These are phyloP conservation scores for Zoanthus sansibaricus DNA, from an alignment of 92 coral and sea anemone species.

Conservation along the genomic window DNA sequence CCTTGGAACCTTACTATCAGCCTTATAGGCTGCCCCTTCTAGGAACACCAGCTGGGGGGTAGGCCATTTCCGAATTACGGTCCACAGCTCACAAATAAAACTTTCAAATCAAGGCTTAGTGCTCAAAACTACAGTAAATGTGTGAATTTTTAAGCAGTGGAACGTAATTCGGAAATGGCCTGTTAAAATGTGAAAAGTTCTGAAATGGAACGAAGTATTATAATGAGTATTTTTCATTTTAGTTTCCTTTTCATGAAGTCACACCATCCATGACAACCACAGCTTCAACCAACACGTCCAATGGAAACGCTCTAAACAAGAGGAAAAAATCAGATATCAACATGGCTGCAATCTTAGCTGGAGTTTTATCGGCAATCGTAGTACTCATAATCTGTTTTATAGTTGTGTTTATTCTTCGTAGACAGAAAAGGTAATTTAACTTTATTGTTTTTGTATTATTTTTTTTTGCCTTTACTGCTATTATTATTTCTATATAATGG, in stretches of 20 bases:
- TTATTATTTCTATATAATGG: no score
- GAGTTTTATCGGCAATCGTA: neutral
- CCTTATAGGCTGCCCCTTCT: no score
- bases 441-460: no score
- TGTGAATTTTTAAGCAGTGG: no score
- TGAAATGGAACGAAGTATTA: neutral
- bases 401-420: neutral
- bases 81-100: no score
- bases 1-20: no score
- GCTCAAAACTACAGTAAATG: no score
- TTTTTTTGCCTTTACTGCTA: no score
- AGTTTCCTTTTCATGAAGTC: neutral
- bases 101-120: no score
- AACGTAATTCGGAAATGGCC: no score
- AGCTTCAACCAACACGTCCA: neutral
- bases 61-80: no score
- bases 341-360: neutral
- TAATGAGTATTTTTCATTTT: neutral
- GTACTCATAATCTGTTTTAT: neutral
- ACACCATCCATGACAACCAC: neutral
- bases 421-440: neutral
- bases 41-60: no score
- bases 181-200: neutral
- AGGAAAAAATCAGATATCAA: neutral
- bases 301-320: neutral